Evolutionary conservation across 2,888 invertebrate species (phyloP).

Genomic region (Drosophila rubida): DNA sequence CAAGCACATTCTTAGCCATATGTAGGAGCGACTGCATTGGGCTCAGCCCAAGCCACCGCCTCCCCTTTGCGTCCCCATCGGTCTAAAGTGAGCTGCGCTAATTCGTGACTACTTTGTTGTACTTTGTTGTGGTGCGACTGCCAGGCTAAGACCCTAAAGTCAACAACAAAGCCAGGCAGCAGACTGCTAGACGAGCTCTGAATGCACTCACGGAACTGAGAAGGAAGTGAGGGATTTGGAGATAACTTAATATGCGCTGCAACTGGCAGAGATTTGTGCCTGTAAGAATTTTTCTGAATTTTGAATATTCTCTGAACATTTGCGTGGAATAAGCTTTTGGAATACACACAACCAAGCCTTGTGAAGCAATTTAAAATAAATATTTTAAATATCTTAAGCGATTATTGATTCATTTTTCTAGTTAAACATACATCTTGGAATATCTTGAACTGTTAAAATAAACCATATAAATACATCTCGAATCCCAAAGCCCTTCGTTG

Average conservation of each 20-base stretch:
- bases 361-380: no score
- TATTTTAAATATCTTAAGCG: no score
- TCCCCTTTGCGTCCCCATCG: conserved; percentile 5
- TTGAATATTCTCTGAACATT: no score
- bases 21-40: conserved; percentile 19
- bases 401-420: no score
- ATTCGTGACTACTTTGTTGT: conserved; percentile 77
- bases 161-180: conserved; percentile 35
- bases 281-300: no score
- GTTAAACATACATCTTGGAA: no score
- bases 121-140: conserved; percentile 37
- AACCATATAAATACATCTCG: no score
- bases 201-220: conserved; percentile 24
- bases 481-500: no score
- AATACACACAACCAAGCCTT: no score
- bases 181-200: conserved; percentile 17
- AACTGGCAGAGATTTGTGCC: background rate
- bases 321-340: no score
- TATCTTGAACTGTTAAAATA: no score
- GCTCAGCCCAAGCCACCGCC: background rate
- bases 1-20: conserved; percentile 66
- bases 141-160: conserved; percentile 51
- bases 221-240: conserved; percentile 1
- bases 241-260: background rate
- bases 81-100: conserved; percentile 66